Base-by-base conservation (phyloP, 2,888 invertebrate species). In the Barypeithes pellucidus region DNA sequence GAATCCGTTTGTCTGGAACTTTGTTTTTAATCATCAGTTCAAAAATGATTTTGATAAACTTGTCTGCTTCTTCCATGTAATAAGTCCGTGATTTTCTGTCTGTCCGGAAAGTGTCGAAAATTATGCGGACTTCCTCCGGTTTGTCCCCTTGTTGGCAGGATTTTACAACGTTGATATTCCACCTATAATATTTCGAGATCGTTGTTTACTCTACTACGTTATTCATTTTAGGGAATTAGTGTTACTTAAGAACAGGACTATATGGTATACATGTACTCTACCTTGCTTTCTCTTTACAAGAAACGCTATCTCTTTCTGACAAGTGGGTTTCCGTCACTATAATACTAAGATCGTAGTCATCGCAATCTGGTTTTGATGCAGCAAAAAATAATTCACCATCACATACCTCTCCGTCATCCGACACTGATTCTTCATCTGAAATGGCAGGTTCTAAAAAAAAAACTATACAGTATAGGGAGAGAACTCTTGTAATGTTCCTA, bases 21-120 rank as follows among this genome's bases (percentile, higher is more conserved):
- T 77, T 75, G 11, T 79, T 78, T 52, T 76, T 78, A 7, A 78
- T 76, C 29, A 84, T 79, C 47, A 82, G 81, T 29, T 80, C 77
- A n/a, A 78, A 77, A 3, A 86, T 73, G 63, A 77, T 77, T 52
- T 77, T 77, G 11, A 81, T 73, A 62, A 86, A 81, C 45, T 79
- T 78, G 80, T 89, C 88, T 62, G 89, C 89, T 77, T 90, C 88
- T 41, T 90, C 89, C 57, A 90, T 87, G 14, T 86, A 86, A 81
- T 92, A 92, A 47, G 87, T 85, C 57, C 91, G 86, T 78, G 88
- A 88, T 78, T 89, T 87, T 72, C 89, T 87, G 81, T 90, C 89
- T 75, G 87, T 87, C 76, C 89, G 87, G 14, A 89, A 83, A 0
- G 91, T 91, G 82, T 91, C 91, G 81, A 92, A 92, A 57, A 89